phyloP scores from a whole-genome alignment of 2,888 invertebrate genomes.

The Zhuqinia jingwanae region DNA sequence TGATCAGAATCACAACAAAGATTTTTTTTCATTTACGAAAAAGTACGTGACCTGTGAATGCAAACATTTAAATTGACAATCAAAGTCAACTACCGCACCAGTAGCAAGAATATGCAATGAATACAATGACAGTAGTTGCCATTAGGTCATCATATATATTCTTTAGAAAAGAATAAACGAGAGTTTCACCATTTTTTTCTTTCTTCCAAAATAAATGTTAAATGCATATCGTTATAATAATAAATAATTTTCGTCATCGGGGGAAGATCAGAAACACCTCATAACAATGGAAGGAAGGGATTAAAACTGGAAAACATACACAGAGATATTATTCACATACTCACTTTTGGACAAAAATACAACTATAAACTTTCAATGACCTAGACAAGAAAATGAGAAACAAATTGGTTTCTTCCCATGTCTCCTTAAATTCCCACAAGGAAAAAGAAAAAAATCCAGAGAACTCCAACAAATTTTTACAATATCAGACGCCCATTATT shows the following conservation, averaged over 20 bases:
- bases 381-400: slow-evolving; percentile 44
- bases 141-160: neutral
- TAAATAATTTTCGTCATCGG: slow-evolving; percentile 48
- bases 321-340: slow-evolving; percentile 10
- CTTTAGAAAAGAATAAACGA: neutral
- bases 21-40: neutral
- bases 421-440: slow-evolving; percentile 20
- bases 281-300: slow-evolving; percentile 63
- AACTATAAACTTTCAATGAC: slow-evolving; percentile 54
- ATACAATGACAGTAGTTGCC: neutral
- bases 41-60: slow-evolving; percentile 77
- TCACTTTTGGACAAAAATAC: slow-evolving; percentile 40
- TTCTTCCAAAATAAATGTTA: slow-evolving; percentile 1
- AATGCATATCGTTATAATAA: slow-evolving; percentile 3
- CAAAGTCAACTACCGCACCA: neutral
- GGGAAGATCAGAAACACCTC: slow-evolving; percentile 62
- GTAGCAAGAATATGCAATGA: slow-evolving; percentile 33
- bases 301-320: slow-evolving; percentile 62
- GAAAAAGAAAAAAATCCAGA: neutral
- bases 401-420: slow-evolving; percentile 35
- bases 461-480: slow-evolving; percentile 35
- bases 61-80: too few species aligned
- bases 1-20: neutral
- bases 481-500: slow-evolving; percentile 42
- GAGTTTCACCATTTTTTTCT: slow-evolving; percentile 19